Evolutionary conservation across 1,140 invertebrate species (phyloP).

Genomic region (Sogatella furcifera): DNA sequence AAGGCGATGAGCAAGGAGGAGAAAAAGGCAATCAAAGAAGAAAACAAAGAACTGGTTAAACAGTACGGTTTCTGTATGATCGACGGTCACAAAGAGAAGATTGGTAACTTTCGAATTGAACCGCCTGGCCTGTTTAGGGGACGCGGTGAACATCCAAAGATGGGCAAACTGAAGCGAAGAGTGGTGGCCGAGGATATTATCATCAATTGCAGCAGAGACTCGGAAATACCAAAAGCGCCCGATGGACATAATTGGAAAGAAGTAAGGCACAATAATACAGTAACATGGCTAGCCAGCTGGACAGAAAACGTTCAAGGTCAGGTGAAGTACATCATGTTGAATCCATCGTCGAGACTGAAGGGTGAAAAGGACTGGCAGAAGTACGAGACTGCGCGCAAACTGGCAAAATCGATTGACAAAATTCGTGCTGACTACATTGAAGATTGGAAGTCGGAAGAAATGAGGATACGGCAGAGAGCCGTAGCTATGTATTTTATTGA

Average conservation of each 20-base stretch:
- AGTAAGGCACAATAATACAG: conserved; percentile 88
- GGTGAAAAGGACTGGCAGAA: conserved; percentile 99
- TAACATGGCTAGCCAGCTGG: conserved; percentile 97
- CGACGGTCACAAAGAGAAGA: conserved; percentile 97
- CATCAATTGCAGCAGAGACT: conserved; percentile 95
- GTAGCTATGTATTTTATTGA: conserved; percentile 99
- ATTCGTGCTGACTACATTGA: conserved; percentile 80
- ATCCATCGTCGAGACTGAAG: conserved; percentile 98
- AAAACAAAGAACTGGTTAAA: conserved; percentile 81
- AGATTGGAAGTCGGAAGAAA: conserved; percentile 98
- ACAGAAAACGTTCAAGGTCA: conserved; percentile 96
- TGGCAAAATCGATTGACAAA: conserved; percentile 83
- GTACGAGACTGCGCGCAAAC: conserved; percentile 91
- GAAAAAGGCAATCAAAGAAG: conserved; percentile 69
- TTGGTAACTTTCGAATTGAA: conserved; percentile 98
- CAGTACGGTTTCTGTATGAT: conserved; percentile 95
- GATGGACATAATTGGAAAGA: conserved; percentile 91
- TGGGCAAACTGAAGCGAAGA: conserved; percentile 92
- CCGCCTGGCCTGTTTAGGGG: conserved; percentile 94
- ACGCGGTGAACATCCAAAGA: conserved; percentile 97
- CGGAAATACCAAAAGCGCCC: conserved; percentile 77
- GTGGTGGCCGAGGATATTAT: conserved; percentile 91
- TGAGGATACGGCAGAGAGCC: conserved; percentile 92
- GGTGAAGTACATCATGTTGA: conserved; percentile 99
- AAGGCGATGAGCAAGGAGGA: conserved; percentile 82